These are phyloP conservation scores for Schizothorax lantsangensis DNA, from an alignment of 2,797 vertebrate species.

Conservation along the genomic window DNA sequence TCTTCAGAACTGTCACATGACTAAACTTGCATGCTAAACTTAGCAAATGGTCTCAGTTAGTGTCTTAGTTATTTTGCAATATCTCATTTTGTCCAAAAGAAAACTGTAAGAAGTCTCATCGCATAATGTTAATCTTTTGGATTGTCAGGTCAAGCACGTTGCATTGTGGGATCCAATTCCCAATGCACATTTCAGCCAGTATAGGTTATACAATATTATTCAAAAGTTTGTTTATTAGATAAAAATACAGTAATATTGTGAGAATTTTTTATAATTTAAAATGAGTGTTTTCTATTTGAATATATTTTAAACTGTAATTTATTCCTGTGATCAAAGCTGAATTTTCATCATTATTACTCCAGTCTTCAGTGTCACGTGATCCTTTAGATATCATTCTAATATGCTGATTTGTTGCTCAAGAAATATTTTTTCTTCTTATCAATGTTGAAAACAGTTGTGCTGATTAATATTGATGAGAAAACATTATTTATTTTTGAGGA, in stretches of 20 bases:
- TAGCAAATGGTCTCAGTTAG: background rate
- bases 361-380: background rate
- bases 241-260: background rate
- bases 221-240: background rate
- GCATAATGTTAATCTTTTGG: background rate
- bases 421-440: background rate
- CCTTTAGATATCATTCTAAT: background rate
- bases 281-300: no score
- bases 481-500: background rate
- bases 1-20: background rate
- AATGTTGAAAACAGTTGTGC: background rate
- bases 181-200: background rate
- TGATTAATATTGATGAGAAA: background rate
- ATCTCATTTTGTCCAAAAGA: background rate
- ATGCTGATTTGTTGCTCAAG: background rate
- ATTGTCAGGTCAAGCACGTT: background rate
- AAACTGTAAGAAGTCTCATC: background rate
- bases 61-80: background rate
- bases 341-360: background rate
- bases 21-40: background rate
- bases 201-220: background rate
- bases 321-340: background rate
- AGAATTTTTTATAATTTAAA: no score
- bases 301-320: background rate
- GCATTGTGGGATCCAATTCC: background rate